phyloP scores from a whole-genome alignment of 2,888 invertebrate species.

The Eristalis intricaria region DNA sequence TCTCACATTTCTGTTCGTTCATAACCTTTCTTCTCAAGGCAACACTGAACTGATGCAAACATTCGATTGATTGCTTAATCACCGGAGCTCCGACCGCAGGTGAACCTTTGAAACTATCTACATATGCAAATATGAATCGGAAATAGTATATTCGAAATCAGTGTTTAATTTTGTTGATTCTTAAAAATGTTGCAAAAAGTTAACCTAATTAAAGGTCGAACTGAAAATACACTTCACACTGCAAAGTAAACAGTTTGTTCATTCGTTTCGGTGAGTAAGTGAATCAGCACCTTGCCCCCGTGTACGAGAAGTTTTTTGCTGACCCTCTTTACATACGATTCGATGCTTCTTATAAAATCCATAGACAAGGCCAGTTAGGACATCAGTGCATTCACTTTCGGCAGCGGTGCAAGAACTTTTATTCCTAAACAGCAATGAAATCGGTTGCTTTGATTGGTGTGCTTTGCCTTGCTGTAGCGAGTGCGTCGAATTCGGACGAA shows the following conservation, averaged over 20 bases:
- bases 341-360: constrained; percentile 58
- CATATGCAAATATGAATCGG: neutral
- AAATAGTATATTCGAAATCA: neutral
- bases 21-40: too few species aligned
- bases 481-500: constrained; percentile 40
- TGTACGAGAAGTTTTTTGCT: constrained; percentile 11
- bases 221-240: neutral
- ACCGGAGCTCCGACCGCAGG: too few species aligned
- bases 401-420: neutral
- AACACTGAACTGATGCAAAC: too few species aligned
- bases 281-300: constrained; percentile 29
- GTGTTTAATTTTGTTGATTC: neutral
- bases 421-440: constrained; percentile 39
- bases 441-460: constrained; percentile 52
- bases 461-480: constrained; percentile 31
- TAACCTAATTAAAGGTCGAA: neutral
- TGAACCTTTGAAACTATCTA: neutral
- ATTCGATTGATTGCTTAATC: too few species aligned
- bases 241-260: constrained; percentile 30
- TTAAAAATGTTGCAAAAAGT: neutral
- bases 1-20: too few species aligned
- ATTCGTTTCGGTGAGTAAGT: neutral
- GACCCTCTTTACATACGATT: constrained; percentile 42
- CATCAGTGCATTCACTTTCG: constrained; percentile 43
- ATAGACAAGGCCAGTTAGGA: constrained; percentile 58